These are phyloP conservation scores for Drosophila nebulosa DNA, from an alignment of 1,140 invertebrate genomes.

Conservation along the genomic window DNA sequence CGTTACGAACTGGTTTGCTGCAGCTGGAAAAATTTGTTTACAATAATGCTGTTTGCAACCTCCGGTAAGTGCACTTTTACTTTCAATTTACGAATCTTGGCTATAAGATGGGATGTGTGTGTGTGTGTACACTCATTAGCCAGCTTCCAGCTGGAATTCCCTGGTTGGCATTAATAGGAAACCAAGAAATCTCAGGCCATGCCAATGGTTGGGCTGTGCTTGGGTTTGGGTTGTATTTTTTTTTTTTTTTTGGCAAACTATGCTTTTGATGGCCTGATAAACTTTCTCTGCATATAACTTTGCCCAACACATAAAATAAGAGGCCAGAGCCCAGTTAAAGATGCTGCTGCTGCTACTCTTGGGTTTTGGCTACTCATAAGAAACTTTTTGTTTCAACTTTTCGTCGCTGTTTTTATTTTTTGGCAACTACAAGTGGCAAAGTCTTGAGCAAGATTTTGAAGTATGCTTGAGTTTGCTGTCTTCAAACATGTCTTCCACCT, in stretches of 20 bases:
- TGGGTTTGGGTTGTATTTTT: conserved; percentile 8
- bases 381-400: conserved; percentile 56
- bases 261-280: conserved; percentile 48
- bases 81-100: conserved; percentile 33
- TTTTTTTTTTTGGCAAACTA: conserved; percentile 51
- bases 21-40: conserved; percentile 68
- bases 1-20: conserved; percentile 50
- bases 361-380: conserved; percentile 13
- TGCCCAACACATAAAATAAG: conserved; percentile 31
- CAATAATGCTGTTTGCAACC: conserved; percentile 46
- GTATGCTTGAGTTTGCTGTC: conserved; percentile 10
- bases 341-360: conserved; percentile 33
- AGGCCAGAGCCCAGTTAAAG: conserved; percentile 21
- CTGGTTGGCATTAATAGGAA: conserved; percentile 3
- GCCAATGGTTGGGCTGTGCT: background rate
- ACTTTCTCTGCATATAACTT: conserved; percentile 71
- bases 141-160: background rate
- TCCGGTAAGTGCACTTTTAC: conserved; percentile 64
- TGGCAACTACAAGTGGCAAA: conserved; percentile 35
- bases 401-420: background rate
- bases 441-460: conserved; percentile 34
- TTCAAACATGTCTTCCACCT: conserved; percentile 42
- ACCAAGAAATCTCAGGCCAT: conserved; percentile 37
- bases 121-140: conserved; percentile 29
- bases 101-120: background rate